phyloP scores from a whole-genome alignment of 2,797 vertebrate genomes.

The Poecile montanus region DNA sequence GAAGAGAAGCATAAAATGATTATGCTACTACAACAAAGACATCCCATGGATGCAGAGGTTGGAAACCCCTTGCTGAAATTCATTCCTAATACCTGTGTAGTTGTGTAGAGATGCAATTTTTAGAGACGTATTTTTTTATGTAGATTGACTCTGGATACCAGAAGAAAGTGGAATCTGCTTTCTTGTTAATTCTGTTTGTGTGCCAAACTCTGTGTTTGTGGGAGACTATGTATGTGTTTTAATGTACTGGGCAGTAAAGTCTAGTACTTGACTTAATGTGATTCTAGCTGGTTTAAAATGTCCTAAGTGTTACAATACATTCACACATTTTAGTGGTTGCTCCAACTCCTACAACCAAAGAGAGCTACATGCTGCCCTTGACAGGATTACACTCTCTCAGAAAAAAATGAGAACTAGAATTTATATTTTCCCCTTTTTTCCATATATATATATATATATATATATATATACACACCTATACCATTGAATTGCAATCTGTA shows the following conservation, averaged over 20 bases:
- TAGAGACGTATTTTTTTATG: background rate
- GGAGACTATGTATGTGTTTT: background rate
- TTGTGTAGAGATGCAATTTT: background rate
- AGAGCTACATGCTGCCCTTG: background rate
- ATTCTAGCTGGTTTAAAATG: slow-evolving; percentile 8
- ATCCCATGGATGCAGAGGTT: background rate
- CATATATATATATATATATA: too few species aligned
- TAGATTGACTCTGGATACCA: background rate
- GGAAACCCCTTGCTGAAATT: background rate
- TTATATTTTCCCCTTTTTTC: background rate
- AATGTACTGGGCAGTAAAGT: background rate
- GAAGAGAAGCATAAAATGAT: slow-evolving; percentile 4
- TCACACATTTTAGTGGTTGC: background rate
- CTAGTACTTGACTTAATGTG: background rate
- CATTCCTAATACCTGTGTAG: background rate
- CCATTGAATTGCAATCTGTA: background rate
- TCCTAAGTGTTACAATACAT: background rate
- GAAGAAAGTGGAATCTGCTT: background rate
- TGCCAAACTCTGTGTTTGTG: background rate
- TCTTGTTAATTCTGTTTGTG: background rate
- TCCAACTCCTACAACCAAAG: background rate
- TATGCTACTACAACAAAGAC: background rate
- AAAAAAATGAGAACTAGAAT: background rate
- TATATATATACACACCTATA: background rate
- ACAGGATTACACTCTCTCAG: background rate